Conservation (phyloP, 2,888 invertebrate species). For the Spisula subtruncata region DNA sequence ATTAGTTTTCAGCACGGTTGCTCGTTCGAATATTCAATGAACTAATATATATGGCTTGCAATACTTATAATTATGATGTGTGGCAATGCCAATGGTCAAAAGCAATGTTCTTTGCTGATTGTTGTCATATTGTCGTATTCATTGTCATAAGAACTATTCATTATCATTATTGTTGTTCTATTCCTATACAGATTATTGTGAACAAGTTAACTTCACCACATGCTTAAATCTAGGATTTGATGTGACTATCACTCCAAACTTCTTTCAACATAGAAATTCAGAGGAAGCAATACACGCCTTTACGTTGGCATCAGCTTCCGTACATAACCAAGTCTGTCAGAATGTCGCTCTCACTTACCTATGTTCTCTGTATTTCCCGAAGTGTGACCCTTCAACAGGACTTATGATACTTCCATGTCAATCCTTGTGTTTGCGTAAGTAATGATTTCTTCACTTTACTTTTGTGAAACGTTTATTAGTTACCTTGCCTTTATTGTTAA, state of each 20-base stretch:
- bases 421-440: constrained; percentile 56
- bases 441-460: too few relatives aligned
- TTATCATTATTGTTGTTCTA: too few relatives aligned
- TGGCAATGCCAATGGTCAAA: too few relatives aligned
- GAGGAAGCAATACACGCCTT: constrained; percentile 62
- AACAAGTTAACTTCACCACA: constrained; percentile 41
- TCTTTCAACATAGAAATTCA: constrained; percentile 53
- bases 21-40: too few relatives aligned
- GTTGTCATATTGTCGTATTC: too few relatives aligned
- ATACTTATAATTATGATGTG: too few relatives aligned
- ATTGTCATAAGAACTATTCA: too few relatives aligned
- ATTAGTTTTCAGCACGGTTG: too few relatives aligned
- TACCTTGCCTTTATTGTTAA: too few relatives aligned
- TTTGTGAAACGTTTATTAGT: too few relatives aligned
- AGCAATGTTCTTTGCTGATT: too few relatives aligned
- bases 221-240: constrained; percentile 68
- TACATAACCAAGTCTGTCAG: constrained; percentile 66
- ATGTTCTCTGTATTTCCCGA: constrained; percentile 72
- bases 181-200: constrained; percentile 53
- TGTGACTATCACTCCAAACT: constrained; percentile 69
- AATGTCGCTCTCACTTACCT: constrained; percentile 65
- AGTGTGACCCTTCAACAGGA: constrained; percentile 60
- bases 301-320: constrained; percentile 24
- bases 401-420: constrained; percentile 56
- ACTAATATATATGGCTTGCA: too few relatives aligned